Conservation (phyloP, 2,113 vertebrate genomes). For the Mus pahari region DNA sequence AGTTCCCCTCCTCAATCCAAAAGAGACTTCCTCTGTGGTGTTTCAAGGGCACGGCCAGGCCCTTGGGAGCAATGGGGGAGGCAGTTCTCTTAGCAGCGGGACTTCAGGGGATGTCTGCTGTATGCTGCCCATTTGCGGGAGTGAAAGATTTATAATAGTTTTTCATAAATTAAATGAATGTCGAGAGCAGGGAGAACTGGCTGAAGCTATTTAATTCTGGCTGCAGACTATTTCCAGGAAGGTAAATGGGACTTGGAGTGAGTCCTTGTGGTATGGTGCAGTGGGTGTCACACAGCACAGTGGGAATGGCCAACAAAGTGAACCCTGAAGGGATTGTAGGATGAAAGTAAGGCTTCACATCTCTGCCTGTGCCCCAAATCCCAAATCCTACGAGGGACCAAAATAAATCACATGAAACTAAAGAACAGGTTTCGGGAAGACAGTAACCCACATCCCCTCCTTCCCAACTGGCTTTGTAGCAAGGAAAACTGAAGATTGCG, state of each 20-base stretch:
- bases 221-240: background rate
- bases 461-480: background rate
- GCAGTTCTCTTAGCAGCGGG: too few species aligned
- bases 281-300: background rate
- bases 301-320: background rate
- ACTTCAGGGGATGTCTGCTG: background rate
- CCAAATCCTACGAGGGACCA: background rate
- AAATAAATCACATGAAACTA: fast-evolving
- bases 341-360: background rate
- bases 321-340: too few species aligned
- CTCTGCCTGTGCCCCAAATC: background rate
- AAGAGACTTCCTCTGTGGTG: background rate
- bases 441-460: fast-evolving
- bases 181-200: background rate
- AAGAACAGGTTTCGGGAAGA: background rate
- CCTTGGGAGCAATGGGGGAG: too few species aligned
- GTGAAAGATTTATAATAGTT: background rate
- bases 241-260: background rate
- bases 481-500: background rate
- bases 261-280: background rate
- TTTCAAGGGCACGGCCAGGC: background rate
- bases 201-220: background rate
- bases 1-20: too few species aligned
- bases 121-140: background rate
- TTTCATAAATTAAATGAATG: background rate